Base-by-base conservation (phyloP, 2,113 vertebrate species). In the Scomber scombrus region DNA sequence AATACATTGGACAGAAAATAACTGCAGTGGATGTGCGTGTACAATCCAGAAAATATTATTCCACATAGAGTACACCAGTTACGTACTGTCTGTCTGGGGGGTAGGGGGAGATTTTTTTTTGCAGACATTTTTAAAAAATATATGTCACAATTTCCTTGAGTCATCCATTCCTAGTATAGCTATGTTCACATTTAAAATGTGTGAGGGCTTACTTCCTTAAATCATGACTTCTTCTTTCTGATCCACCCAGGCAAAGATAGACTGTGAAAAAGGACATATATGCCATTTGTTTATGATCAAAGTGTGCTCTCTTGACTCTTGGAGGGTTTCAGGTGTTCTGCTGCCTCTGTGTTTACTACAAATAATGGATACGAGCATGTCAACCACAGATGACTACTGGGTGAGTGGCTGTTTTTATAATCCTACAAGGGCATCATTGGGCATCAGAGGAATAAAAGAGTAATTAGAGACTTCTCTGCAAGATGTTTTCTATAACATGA, bases 191-290 rank as follows among this genome's bases (percentile, higher is more conserved):
- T 72, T 55, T 70, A 23, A 83, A 78, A 55, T 62, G 50, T 77
- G 54, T 21, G 11, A 72, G 29, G 72, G 80, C 78, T 93, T 84
- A 23, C 80, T 92, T 93, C 91, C 90, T 88, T 40, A 91, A 88
- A 82, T 74, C 3, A 0, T 3, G 1, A 89, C 88, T 93, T 92
- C 92, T 91, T 67, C 82, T 92, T 94, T 93, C 68, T 82, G 47
- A 43, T n/a, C 18, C 54, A n/a, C 40, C 15, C 14, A 69, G 10
- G 18, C 0, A 62, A 49, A 57, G 54, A 31, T 21, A 52, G 43
- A 12, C 31, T 51, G 9, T 56, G n/a, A 61, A 75, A 81, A 67
- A 40, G 50, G 67, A 74, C 40, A 52, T 52, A 69, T 49, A 16
- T 16, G 40, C 19, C 23, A 73, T 0, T 40, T 80, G 51, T 47